phyloP scores from a whole-genome alignment of 2,888 invertebrate genomes.

The Acleris literana region DNA sequence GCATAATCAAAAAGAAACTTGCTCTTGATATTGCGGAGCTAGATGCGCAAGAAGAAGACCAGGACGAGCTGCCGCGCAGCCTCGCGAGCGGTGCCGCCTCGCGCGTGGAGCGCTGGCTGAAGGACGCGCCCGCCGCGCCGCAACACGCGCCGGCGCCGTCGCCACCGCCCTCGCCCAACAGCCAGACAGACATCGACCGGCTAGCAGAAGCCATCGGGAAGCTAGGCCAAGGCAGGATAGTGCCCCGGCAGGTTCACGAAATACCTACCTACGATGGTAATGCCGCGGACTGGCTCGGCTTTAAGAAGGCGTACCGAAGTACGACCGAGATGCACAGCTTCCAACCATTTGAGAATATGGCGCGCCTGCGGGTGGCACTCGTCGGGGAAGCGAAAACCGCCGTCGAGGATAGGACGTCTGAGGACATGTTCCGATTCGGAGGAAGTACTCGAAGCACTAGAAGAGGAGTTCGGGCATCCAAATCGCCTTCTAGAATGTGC shows the following conservation, averaged over 20 bases:
- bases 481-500: slow-evolving; percentile 7
- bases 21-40: background rate
- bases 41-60: too few species aligned
- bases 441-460: slow-evolving; percentile 5
- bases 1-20: slow-evolving; percentile 1
- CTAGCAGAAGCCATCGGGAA: too few species aligned
- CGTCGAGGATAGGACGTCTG: slow-evolving; percentile 3
- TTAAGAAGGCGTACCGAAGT: slow-evolving; percentile 7
- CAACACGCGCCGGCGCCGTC: too few species aligned
- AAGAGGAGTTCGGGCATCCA: slow-evolving; percentile 10
- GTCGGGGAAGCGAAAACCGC: slow-evolving; percentile 11
- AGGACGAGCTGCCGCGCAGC: too few species aligned
- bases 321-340: slow-evolving; percentile 1
- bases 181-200: too few species aligned
- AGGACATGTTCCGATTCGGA: slow-evolving; percentile 4
- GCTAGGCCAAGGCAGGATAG: background rate
- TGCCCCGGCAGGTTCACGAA: slow-evolving; percentile 3
- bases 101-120: too few species aligned
- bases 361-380: slow-evolving; percentile 9
- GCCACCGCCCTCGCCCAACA: slow-evolving; percentile 75
- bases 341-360: slow-evolving; percentile 3
- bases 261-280: slow-evolving; percentile 6
- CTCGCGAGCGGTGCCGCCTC: too few species aligned
- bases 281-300: slow-evolving; percentile 7
- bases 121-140: too few species aligned